Evolutionary conservation across 2,888 invertebrate genomes (phyloP).

Genomic region (Melanophora roralis): DNA sequence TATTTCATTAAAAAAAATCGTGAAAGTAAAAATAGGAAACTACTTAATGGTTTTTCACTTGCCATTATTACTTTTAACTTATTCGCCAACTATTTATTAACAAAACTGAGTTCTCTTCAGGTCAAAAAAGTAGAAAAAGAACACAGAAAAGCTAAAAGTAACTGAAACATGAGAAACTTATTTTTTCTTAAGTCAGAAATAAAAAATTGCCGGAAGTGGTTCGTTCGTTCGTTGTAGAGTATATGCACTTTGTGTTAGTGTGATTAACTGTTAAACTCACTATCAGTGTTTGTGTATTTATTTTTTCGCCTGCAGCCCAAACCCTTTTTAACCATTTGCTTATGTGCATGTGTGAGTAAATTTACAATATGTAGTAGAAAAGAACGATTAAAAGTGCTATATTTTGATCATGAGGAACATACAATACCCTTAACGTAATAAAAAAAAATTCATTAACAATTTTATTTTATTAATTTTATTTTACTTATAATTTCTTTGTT

Average conservation of each 20-base stretch:
- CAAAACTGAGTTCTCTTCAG: neutral
- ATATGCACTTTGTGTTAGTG: neutral
- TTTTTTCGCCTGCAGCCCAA: constrained; percentile 24
- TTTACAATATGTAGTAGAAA: neutral
- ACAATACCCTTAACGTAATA: neutral
- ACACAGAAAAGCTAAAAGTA: neutral
- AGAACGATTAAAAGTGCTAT: constrained; percentile 8
- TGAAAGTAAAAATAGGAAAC: neutral
- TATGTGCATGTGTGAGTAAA: neutral
- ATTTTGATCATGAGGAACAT: neutral
- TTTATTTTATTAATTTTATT: too few relatives aligned
- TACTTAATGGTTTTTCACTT: constrained; percentile 1
- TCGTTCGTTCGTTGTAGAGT: constrained; percentile 33
- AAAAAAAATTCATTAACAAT: neutral
- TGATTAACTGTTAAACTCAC: too few relatives aligned
- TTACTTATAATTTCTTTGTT: too few relatives aligned
- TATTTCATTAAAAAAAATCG: constrained; percentile 29
- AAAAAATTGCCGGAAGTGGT: constrained; percentile 58
- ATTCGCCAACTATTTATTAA: neutral
- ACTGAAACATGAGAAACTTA: constrained; percentile 5
- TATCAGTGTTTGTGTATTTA: constrained; percentile 12
- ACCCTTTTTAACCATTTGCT: neutral
- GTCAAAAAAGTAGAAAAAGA: neutral
- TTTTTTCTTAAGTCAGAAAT: constrained; percentile 45
- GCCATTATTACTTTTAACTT: constrained; percentile 33